Evolutionary conservation across 2,888 invertebrate genomes (phyloP).

Genomic region (Synergus itoensis): DNA sequence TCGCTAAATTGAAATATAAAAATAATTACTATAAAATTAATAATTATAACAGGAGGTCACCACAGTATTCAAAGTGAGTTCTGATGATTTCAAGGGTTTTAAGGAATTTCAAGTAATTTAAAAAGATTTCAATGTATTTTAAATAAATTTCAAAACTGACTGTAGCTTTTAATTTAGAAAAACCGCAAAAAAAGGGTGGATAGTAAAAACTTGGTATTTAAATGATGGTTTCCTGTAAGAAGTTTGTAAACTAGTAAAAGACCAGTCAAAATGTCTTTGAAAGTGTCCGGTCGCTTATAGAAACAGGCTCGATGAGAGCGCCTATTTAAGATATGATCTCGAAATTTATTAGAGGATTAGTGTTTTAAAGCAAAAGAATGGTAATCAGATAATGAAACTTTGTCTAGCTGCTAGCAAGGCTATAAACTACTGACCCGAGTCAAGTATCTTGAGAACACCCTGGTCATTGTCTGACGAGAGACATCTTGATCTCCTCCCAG

Average conservation of each 20-base stretch:
- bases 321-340: background rate
- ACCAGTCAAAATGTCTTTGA: background rate
- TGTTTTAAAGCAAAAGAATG: conserved; percentile 10
- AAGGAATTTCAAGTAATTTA: too few species aligned
- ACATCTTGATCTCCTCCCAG: conserved; percentile 54
- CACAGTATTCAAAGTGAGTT: too few species aligned
- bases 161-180: too few species aligned
- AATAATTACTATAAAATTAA: too few species aligned
- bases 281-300: background rate
- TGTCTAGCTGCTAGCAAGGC: conserved; percentile 6
- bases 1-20: too few species aligned
- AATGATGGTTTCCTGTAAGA: background rate
- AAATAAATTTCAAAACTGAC: too few species aligned
- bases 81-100: too few species aligned
- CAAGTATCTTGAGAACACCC: conserved; percentile 25
- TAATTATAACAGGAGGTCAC: too few species aligned
- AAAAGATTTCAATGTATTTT: too few species aligned
- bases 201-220: too few species aligned
- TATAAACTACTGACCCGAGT: conserved; percentile 28
- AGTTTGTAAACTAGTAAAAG: background rate
- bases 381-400: conserved; percentile 16
- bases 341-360: conserved; percentile 16
- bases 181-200: too few species aligned
- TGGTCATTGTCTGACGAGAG: conserved; percentile 44
- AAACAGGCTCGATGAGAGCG: conserved; percentile 1